Evolutionary conservation across 2,888 invertebrate species (phyloP).

Genomic region (Thalpophila matura): DNA sequence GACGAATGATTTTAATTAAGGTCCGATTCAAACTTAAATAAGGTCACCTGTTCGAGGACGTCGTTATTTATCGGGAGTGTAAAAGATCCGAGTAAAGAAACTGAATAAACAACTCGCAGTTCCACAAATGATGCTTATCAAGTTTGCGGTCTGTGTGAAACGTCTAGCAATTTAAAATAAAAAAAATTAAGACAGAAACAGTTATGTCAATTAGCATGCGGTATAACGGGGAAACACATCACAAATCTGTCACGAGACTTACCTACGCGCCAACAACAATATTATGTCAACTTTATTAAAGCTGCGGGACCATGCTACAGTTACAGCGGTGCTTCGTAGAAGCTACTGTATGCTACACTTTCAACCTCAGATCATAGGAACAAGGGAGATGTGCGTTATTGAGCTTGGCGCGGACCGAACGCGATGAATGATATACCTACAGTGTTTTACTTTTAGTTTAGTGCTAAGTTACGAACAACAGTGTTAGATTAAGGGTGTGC

Average conservation of each 20-base stretch:
- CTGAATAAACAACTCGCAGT: constrained; percentile 18
- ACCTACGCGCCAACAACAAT: constrained; percentile 65
- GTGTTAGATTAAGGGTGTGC: too few species aligned
- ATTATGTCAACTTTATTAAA: constrained; percentile 73
- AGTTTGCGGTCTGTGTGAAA: constrained; percentile 44
- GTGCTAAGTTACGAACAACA: too few species aligned
- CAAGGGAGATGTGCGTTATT: too few species aligned
- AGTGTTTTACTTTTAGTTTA: too few species aligned
- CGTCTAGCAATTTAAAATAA: constrained; percentile 48
- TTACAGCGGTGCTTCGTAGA: constrained; percentile 5
- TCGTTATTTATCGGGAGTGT: constrained; percentile 27
- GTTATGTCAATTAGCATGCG: constrained; percentile 70
- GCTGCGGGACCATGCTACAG: constrained; percentile 41
- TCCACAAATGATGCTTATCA: constrained; percentile 40
- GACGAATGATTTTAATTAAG: constrained; percentile 47
- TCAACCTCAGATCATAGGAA: neutral
- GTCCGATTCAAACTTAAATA: constrained; percentile 21
- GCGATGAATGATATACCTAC: too few species aligned
- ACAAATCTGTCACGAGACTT: constrained; percentile 70
- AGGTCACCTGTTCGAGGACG: constrained; percentile 26
- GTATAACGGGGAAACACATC: constrained; percentile 69
- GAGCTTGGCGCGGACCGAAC: too few species aligned
- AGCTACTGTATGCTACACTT: neutral
- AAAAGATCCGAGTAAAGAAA: constrained; percentile 8
- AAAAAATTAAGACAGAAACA: constrained; percentile 61